phyloP scores from a whole-genome alignment of 2,888 invertebrate genomes.

The Aromia moschata region DNA sequence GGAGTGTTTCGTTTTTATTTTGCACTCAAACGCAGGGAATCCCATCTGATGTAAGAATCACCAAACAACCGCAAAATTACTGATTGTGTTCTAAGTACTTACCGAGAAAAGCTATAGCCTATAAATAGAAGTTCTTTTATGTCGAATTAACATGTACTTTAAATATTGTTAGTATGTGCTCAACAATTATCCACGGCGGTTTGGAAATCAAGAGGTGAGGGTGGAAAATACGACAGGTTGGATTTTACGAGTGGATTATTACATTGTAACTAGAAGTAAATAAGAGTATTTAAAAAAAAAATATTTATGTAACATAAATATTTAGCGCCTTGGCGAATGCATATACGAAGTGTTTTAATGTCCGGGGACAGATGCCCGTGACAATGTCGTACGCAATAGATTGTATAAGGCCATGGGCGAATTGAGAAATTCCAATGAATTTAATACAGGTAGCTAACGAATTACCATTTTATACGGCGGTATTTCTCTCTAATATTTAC shows the following conservation, averaged over 20 bases:
- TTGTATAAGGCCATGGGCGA: too few species aligned
- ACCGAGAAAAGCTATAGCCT: constrained; percentile 1
- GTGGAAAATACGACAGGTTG: neutral
- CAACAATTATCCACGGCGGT: neutral
- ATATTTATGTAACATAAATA: too few species aligned
- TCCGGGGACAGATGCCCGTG: too few species aligned
- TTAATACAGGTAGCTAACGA: too few species aligned
- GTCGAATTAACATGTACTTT: neutral
- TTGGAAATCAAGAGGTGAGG: neutral
- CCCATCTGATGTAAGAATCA: constrained; percentile 9
- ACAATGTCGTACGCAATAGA: too few species aligned
- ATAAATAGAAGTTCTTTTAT: neutral
- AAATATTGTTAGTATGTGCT: neutral
- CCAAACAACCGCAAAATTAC: constrained; percentile 7
- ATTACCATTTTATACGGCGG: too few species aligned
- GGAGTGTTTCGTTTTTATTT: too few species aligned
- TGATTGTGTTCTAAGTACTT: neutral
- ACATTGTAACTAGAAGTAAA: neutral
- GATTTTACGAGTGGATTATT: neutral
- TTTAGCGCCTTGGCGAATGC: too few species aligned
- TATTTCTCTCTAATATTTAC: too few species aligned
- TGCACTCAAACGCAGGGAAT: constrained; percentile 1
- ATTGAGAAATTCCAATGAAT: too few species aligned
- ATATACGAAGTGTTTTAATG: too few species aligned
- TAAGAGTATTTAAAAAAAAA: neutral